Base-by-base conservation (phyloP, 1,140 invertebrate species). In the Cherax quadricarinatus region DNA sequence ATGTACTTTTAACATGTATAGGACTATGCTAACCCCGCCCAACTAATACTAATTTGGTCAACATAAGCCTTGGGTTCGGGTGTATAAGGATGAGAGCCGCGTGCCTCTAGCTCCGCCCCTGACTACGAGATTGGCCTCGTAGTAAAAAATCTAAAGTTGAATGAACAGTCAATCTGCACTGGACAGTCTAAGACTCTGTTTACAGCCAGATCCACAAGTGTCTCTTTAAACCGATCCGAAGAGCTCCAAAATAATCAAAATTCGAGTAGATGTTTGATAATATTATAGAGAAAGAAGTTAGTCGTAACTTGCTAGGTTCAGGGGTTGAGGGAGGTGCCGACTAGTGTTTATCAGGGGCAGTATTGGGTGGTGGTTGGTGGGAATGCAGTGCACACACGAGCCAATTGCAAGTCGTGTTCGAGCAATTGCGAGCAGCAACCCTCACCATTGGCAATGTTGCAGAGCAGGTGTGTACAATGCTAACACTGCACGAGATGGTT, bases 401-500 rank as follows among this genome's bases (percentile, higher is more conserved):
- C 88, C 88, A 89, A 89, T 89, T 83, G 88, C 79, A 82, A 73
- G 60, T n/a, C 80, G 66, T n/a, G 80, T 21, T 73, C 80, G 21
- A 83, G 80, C 88, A 89, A 89, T 83, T 89, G 88, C 88, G 60
- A 89, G 88, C 79, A 89, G n/a, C 80, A 49, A 41, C 53, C 80
- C 62, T 60, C 60, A 89, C 88, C 60, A 89, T 73, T 83, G 80
- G 88, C 66, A 89, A 89, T 89, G 80, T 83, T 89, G 88, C 88
- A 89, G 51, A 62, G 60, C 18, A 57, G 79, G 41, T 89, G 80
- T 82, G 81, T 41, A 66, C 14, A 6, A 5, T 9, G 53, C 53
- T 57, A 14, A 57, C 53, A 57, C 53, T 57, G 53, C 53, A 57
- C 9, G 53, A 57, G 53, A 66, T 18, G 21, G 62, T 14, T 66